Evolutionary conservation across 2,888 invertebrate genomes (phyloP).

Genomic region (Eudemis profundana): DNA sequence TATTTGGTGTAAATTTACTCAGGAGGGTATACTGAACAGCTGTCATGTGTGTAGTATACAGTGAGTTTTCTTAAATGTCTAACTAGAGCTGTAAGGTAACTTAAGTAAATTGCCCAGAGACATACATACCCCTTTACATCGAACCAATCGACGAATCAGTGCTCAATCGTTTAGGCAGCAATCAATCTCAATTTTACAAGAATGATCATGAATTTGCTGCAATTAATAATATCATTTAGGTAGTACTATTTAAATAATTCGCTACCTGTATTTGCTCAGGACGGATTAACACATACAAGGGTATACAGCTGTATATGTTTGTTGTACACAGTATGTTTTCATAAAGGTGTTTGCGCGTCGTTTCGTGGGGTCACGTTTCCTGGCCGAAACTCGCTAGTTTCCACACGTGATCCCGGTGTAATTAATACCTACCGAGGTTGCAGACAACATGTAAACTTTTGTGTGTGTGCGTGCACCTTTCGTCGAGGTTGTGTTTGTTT

Average conservation of each 20-base stretch:
- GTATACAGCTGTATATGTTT: neutral
- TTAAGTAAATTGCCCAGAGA: no score
- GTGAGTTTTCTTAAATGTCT: slow-evolving; percentile 21
- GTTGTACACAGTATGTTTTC: slow-evolving; percentile 10
- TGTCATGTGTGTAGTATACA: neutral
- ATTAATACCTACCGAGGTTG: slow-evolving; percentile 29
- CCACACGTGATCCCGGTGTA: slow-evolving; percentile 25
- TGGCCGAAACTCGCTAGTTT: slow-evolving; percentile 27
- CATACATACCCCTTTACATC: neutral
- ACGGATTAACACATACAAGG: neutral
- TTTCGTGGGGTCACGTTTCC: slow-evolving; percentile 30
- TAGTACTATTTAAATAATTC: slow-evolving; percentile 15
- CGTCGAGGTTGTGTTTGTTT: neutral
- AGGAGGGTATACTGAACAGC: neutral
- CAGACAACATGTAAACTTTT: slow-evolving; percentile 24
- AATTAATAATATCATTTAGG: slow-evolving; percentile 14
- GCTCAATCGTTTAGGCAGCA: slow-evolving; percentile 19
- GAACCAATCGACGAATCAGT: slow-evolving; percentile 22
- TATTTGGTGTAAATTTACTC: slow-evolving; percentile 7
- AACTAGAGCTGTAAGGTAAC: no score
- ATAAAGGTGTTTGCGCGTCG: slow-evolving; percentile 31
- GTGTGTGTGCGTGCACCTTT: slow-evolving; percentile 13
- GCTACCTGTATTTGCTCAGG: slow-evolving; percentile 7
- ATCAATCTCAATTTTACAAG: slow-evolving; percentile 6
- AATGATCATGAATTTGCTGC: slow-evolving; percentile 7